Conservation (phyloP, 2,113 vertebrate genomes). For the Rhynchopsitta pachyrhyncha region DNA sequence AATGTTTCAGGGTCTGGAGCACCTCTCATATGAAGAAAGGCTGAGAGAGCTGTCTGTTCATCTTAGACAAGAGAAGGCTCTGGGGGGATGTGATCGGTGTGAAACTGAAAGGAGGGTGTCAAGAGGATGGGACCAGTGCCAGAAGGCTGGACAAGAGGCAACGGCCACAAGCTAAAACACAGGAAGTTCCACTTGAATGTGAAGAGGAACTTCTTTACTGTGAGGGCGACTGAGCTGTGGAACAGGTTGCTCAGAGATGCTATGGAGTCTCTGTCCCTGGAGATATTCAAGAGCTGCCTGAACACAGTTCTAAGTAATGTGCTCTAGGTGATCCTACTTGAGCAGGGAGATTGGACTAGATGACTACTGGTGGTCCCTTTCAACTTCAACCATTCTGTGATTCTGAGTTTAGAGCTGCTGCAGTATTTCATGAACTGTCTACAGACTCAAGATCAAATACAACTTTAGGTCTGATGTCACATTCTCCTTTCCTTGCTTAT, state of each 20-base stretch:
- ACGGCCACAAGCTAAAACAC: neutral
- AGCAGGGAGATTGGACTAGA: neutral
- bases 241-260: neutral
- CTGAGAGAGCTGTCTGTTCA: neutral
- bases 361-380: neutral
- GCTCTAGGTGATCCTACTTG: neutral
- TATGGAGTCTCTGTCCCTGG: neutral
- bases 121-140: neutral
- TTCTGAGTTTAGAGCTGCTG: neutral
- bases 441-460: neutral
- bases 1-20: neutral
- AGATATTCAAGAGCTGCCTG: neutral
- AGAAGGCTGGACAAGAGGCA: neutral
- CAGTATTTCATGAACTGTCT: neutral
- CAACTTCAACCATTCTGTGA: neutral
- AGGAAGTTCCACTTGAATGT: neutral
- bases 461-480: neutral
- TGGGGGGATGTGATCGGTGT: neutral
- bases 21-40: neutral
- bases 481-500: neutral
- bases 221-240: neutral
- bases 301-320: neutral
- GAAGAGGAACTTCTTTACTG: neutral
- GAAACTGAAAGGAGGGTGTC: neutral
- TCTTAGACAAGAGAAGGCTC: neutral